phyloP scores from a whole-genome alignment of 2,113 vertebrate species.

The Thunnus thynnus region DNA sequence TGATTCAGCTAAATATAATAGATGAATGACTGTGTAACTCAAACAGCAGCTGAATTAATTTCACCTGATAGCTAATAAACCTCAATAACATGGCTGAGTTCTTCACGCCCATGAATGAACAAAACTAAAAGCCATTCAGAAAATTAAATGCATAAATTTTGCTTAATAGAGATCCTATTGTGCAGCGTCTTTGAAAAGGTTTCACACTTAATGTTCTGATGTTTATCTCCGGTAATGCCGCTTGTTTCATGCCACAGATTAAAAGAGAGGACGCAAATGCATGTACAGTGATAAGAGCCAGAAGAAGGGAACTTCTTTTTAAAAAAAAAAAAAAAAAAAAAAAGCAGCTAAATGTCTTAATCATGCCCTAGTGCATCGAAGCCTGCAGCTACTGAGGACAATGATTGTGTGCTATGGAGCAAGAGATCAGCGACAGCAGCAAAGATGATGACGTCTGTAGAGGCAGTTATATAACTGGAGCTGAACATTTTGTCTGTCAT shows the following conservation, averaged over 20 bases:
- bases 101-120: not conserved
- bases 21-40: not conserved
- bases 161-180: not conserved
- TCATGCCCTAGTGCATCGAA: constrained; percentile 54
- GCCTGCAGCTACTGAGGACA: constrained; percentile 68
- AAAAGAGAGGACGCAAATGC: not conserved
- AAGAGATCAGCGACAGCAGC: constrained; percentile 71
- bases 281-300: not conserved
- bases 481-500: constrained; percentile 84
- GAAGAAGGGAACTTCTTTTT: constrained; percentile 10
- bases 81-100: constrained; percentile 1
- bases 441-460: constrained; percentile 75
- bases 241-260: constrained; percentile 17
- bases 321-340: constrained; percentile 33
- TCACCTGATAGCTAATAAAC: constrained; percentile 19
- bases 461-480: constrained; percentile 82
- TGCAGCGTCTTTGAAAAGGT: constrained; percentile 15
- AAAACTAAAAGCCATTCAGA: not conserved
- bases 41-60: not conserved
- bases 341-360: constrained; percentile 65
- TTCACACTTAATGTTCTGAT: constrained; percentile 15
- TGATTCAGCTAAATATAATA: constrained; percentile 21
- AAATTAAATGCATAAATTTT: not conserved
- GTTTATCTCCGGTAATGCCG: not conserved
- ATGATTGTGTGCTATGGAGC: constrained; percentile 69